Conservation (phyloP, 2,113 vertebrate genomes). For the Bungarus multicinctus region DNA sequence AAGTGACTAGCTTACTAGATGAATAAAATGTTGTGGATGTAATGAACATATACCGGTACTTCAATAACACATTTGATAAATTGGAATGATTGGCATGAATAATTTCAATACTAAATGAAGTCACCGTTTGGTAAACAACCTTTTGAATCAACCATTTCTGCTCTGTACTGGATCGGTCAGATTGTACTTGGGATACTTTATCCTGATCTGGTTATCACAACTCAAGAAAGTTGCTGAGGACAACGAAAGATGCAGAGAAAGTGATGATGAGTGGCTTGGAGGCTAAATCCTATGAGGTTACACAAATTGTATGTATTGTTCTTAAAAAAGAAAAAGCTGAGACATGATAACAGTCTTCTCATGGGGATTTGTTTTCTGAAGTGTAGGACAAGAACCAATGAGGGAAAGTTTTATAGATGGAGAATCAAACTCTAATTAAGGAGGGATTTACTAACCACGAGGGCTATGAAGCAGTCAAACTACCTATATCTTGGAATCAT, state of each 20-base stretch:
- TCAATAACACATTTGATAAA: neutral
- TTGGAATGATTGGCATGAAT: neutral
- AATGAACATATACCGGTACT: neutral
- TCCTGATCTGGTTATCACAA: neutral
- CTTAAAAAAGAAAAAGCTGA: too few species aligned
- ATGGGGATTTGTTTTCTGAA: too few species aligned
- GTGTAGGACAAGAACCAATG: too few species aligned
- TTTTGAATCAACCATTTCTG: neutral
- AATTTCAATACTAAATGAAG: neutral
- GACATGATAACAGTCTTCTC: too few species aligned
- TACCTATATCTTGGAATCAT: too few species aligned
- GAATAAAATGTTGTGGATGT: neutral
- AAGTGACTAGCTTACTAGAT: neutral
- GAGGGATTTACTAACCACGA: too few species aligned
- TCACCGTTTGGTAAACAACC: neutral
- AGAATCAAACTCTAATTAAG: too few species aligned
- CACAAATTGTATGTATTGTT: too few species aligned
- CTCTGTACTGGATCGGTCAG: neutral
- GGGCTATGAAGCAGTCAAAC: too few species aligned
- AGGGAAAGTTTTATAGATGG: too few species aligned
- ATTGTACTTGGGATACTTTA: neutral
- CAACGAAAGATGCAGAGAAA: neutral
- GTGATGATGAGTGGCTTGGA: neutral
- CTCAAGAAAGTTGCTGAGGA: neutral
- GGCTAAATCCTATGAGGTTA: too few species aligned